Base-by-base conservation (phyloP, 2,888 invertebrate species). In the Drosophila sordidula region DNA sequence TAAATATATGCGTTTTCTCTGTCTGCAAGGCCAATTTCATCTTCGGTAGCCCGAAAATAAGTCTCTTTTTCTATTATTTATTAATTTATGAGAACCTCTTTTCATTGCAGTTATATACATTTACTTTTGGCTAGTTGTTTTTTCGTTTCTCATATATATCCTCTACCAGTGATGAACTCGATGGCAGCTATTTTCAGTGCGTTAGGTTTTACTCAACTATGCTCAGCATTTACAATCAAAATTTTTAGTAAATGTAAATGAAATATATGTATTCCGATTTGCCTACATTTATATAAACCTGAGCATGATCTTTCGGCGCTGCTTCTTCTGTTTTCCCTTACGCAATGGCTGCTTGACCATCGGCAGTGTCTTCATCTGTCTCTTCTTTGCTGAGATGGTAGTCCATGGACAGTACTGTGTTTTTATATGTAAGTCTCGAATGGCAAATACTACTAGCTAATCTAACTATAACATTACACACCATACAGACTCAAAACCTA, bases 251-350 rank as follows among this genome's bases (percentile, higher is more conserved):
- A 18, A 38, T 39, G 32, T 0, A 6, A 29, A 29, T 1, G 1
- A 42, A 14, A 52, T 18, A 39, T 8, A n/a, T n/a, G 26, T 32
- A 11, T 22, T 22, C 4, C 25, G 11, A 18, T 38, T 39, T n/a
- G 39, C 32, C 6, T 45, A 18, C 12, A 8, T n/a, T n/a, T 18
- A 36, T 36, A 29, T 9, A 41, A 49, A 18, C 9, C 8, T 12
- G 22, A 36, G 2, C 8, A 81, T 81, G 80, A 1, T 50, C 1
- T 56, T 56, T 11, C 26, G 25, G 11, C 29, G n/a, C 5, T 82
- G 71, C 32, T 85, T 77, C 45, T 73, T 18, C 6, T 72, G 54
- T 6, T 0, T 70, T 6, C 26, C 67, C 0, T 50, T 82, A 6
- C 41, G 46, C 5, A 29, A 4, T 25, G 77, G 70, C 4, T 64